Evolutionary conservation across 2,797 vertebrate genomes (phyloP), one percentile per base, ranked within the genome.

Genomic region (Telmatherina bonti): DNA sequence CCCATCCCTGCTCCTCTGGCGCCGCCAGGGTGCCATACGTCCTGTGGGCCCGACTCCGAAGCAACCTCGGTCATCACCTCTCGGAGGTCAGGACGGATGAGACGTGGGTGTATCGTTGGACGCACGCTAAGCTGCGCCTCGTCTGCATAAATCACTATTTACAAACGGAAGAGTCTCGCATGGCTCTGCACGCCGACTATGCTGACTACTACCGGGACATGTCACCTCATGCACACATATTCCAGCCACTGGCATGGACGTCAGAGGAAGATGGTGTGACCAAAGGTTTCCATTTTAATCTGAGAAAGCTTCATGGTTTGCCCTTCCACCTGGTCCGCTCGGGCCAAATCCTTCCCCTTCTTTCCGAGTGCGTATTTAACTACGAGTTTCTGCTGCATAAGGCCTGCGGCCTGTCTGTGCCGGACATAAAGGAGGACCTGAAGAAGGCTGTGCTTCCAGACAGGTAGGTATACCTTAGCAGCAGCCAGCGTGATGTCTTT

Each of bases 381-480:
- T n/a, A 47, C 3, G 45, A 47, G 45, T 22, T 47, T 11, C 45
- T 47, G 45, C 45, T 47, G 8, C 45, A 47, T 47, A 47, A 47
- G 45, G 45, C 45, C n/a, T 47, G 45, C 7, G 45, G 91, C 55
- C 85, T 90, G 55, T 94, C 93, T 7, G 41, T 94, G 38, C 65
- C 87, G 62, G 87, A 90, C 45, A 52, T 93, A 22, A 85, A 94
- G 82, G 93, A 93, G 73, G 93, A 95, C 72, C 77, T 95, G 74
- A 43, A 43, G 41, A 43, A 43, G 20, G 45, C 45, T 47, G 45
- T 47, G 45, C 45, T 47, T 47, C 45, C 45, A 47, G 45, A 47
- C 20, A 47, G 22, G 45, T 47, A 47, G n/a, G 45, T 22, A 22
- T 9, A n/a, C 10, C n/a, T n/a, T 7, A 7, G n/a, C 2, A 2